Evolutionary conservation across 2,113 vertebrate genomes (phyloP).

Genomic region (Rhegmatorhina hoffmannsi): DNA sequence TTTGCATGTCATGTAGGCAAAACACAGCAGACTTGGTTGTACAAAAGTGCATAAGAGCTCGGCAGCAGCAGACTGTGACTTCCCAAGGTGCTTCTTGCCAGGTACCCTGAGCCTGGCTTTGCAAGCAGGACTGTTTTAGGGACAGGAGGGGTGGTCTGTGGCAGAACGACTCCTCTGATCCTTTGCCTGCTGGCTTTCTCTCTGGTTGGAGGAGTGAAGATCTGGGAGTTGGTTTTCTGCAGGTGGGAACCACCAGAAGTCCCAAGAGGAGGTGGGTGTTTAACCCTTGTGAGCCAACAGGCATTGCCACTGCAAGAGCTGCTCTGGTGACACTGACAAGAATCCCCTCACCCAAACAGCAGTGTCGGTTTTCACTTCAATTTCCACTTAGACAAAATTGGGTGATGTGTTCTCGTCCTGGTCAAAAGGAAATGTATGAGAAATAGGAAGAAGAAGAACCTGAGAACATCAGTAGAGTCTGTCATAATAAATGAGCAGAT

Average conservation of each 20-base stretch:
- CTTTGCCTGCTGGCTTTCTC: background rate
- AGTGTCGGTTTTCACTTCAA: background rate
- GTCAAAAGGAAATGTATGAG: background rate
- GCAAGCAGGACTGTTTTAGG: background rate
- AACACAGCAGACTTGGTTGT: background rate
- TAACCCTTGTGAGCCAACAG: background rate
- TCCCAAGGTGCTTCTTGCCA: background rate
- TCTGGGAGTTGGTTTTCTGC: background rate
- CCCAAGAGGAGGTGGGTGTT: rapidly evolving
- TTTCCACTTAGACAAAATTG: background rate
- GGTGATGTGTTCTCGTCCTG: background rate
- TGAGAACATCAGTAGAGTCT: background rate
- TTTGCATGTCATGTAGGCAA: background rate
- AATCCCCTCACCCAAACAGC: too few relatives aligned
- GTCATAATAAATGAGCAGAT: background rate
- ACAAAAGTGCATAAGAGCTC: background rate
- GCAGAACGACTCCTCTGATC: background rate
- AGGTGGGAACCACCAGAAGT: background rate
- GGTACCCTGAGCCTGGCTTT: background rate
- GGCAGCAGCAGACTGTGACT: background rate
- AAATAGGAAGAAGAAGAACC: background rate
- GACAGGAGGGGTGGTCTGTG: rapidly evolving
- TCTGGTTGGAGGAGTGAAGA: background rate
- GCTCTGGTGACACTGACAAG: rapidly evolving
- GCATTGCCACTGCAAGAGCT: background rate